These are phyloP conservation scores for Catalaphyllia jardinei DNA, from an alignment of 64 coral and sea anemone species.

Conservation along the genomic window DNA sequence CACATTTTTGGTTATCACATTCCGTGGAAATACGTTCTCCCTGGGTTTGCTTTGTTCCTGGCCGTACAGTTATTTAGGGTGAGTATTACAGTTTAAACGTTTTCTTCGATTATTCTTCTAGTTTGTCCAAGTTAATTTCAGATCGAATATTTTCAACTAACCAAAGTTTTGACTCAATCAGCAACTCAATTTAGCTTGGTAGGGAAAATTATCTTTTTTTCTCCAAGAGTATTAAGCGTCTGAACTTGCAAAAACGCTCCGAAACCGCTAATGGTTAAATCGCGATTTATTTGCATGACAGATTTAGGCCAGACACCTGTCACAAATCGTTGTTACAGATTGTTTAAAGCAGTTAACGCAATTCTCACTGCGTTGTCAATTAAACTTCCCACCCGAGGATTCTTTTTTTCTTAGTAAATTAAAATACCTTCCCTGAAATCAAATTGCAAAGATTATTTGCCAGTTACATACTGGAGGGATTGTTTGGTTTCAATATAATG, in stretches of 20 bases:
- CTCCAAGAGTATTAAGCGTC: no score
- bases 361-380: not conserved
- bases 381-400: not conserved
- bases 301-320: not conserved
- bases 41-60: constrained; percentile 67
- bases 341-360: not conserved
- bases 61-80: constrained; percentile 67
- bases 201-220: no score
- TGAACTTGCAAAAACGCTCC: not conserved
- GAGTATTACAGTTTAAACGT: not conserved
- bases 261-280: not conserved
- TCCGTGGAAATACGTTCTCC: constrained; percentile 89
- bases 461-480: not conserved
- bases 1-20: constrained; percentile 88
- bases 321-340: not conserved
- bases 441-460: not conserved
- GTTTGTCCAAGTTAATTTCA: no score
- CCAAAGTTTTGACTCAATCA: not conserved
- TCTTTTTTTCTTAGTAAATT: not conserved
- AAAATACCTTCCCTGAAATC: not conserved
- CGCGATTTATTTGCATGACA: not conserved
- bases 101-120: not conserved
- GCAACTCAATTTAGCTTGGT: no score
- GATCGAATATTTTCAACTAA: not conserved
- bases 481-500: not conserved